Evolutionary conservation across 2,888 invertebrate species (phyloP), one percentile per base, ranked within the genome.

Genomic region (Campaea margaritaria): DNA sequence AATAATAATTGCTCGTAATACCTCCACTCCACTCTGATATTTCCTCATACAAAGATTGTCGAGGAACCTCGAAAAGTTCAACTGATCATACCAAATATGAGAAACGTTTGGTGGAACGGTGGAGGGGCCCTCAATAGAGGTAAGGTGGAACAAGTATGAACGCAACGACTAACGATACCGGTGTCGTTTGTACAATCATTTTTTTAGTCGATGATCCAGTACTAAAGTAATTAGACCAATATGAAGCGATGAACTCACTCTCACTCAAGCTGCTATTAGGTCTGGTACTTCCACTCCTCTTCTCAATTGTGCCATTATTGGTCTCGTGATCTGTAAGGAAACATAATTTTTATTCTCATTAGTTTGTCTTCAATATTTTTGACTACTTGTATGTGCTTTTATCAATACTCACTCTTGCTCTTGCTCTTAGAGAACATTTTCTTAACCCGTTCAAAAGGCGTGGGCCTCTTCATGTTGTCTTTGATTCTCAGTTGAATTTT

Each of bases 401-500:
- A 12, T 0, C 39, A 0, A 36, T 44, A 79, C 88, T 86, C 69
- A 91, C 92, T 82, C 85, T 93, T 86, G 60, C 85, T 89, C 79
- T 95, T 95, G 65, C 91, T 94, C 63, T 95, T 94, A 0, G 94
- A 94, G 79, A 96, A 96, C 84, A 96, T 94, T 78, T 95, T 96
- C 81, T 94, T 94, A 14, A 97, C 94, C 63, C 96, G 93, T 64
- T 97, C 97, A 70, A 97, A 96, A 0, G 97, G 96, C 0, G 96
- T 96, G 0, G 96, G 95, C 42, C 96, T 94, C 74, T 96, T 96
- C 87, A 96, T 93, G 27, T 95, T 93, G 0, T 95, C 94, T 78
- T 96, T 96, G 76, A 97, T 94, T 70, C 95, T 95, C 49, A 95
- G 95, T 74, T 97, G 97, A 68, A 97, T 96, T 76, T 95, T 94